Percentiles rank a stretch among this genome's conserved stretches.
Conservation (phyloP, 1,140 invertebrate species). For the Drosophila navojoa region DNA sequence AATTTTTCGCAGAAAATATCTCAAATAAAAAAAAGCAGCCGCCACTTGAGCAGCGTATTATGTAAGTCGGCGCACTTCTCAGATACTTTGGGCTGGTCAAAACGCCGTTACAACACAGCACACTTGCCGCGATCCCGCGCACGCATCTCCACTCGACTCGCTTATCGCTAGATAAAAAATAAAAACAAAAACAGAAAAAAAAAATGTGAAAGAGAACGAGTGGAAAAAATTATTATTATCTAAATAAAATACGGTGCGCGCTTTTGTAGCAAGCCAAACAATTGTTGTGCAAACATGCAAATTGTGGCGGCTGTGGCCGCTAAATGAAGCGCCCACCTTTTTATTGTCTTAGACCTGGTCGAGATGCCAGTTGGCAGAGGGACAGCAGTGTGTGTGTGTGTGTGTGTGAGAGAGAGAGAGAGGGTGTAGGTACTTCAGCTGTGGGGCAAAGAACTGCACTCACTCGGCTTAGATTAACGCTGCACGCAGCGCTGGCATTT, state of each 20-base stretch:
- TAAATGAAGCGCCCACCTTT: conserved; percentile 78
- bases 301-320: conserved; percentile 68
- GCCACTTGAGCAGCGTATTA: background rate
- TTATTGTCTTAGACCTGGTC: conserved; percentile 62
- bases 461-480: conserved; percentile 43
- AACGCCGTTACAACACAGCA: conserved; percentile 45
- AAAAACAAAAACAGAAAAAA: conserved; percentile 7
- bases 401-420: too few relatives aligned
- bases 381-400: too few relatives aligned
- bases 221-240: conserved; percentile 59
- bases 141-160: conserved; percentile 40
- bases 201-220: background rate
- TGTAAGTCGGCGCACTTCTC: conserved; percentile 7
- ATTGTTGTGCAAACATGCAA: conserved; percentile 83
- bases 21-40: conserved; percentile 12
- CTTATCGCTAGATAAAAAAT: conserved; percentile 75
- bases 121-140: conserved; percentile 15
- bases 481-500: conserved; percentile 64
- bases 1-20: conserved; percentile 27
- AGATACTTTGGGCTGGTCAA: conserved; percentile 43
- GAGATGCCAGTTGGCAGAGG: background rate
- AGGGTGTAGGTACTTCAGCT: background rate
- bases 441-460: conserved; percentile 51
- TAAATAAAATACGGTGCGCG: conserved; percentile 77
- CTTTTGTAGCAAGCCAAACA: conserved; percentile 74